Evolutionary conservation across 2,797 vertebrate species (phyloP).

Genomic region (Setipinna tenuifilis): DNA sequence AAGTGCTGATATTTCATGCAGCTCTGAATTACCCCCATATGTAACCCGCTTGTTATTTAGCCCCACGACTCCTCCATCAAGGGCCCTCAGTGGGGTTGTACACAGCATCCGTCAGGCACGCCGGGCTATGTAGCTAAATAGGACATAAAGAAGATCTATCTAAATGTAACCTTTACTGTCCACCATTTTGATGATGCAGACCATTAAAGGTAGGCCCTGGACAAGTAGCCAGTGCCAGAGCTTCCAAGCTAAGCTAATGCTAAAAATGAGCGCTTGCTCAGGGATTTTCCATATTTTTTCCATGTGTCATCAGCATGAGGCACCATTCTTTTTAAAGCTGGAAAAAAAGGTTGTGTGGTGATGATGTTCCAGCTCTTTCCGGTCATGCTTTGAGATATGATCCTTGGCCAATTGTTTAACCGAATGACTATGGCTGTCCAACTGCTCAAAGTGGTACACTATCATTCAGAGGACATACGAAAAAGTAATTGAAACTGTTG

Average conservation of each 20-base stretch:
- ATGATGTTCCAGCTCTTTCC: constrained; percentile 47
- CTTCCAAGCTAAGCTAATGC: constrained; percentile 57
- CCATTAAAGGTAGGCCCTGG: constrained; percentile 66
- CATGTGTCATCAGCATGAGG: constrained; percentile 12
- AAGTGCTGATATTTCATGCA: constrained; percentile 77
- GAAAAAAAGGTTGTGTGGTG: neutral
- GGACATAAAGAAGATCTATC: constrained; percentile 74
- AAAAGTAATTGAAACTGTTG: neutral
- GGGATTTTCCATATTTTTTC: constrained; percentile 28
- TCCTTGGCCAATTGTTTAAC: neutral
- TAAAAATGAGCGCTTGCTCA: constrained; percentile 62
- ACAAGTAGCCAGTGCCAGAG: constrained; percentile 69
- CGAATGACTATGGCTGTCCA: neutral
- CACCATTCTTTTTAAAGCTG: neutral
- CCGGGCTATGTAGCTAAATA: constrained; percentile 69
- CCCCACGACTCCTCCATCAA: constrained; percentile 73
- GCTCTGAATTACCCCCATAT: constrained; percentile 66
- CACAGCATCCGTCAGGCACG: constrained; percentile 70
- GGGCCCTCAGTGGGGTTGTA: constrained; percentile 54
- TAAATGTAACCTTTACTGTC: constrained; percentile 76
- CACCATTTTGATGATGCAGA: constrained; percentile 67
- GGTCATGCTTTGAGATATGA: constrained; percentile 35
- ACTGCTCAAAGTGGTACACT: neutral
- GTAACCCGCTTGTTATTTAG: constrained; percentile 70
- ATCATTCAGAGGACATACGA: neutral